Evolutionary conservation across 2,113 vertebrate species (phyloP).

Genomic region (Cynoglossus semilaevis): DNA sequence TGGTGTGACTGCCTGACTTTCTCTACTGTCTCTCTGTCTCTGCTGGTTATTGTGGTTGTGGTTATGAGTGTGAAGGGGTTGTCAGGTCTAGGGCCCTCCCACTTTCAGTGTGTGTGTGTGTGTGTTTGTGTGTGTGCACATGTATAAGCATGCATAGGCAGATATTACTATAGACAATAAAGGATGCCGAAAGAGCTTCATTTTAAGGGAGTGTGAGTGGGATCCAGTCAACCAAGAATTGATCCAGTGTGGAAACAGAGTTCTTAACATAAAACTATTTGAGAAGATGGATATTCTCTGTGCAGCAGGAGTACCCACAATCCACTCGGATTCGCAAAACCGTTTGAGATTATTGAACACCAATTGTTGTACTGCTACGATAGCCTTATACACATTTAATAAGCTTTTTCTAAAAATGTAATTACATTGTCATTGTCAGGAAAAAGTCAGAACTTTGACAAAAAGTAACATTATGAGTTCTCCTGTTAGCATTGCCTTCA

Average conservation of each 20-base stretch:
- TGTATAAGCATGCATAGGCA: not conserved
- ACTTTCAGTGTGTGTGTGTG: slow-evolving; percentile 35
- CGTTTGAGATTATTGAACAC: not conserved
- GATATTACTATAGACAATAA: too few relatives aligned
- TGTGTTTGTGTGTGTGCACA: not conserved
- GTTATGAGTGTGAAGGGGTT: slow-evolving; percentile 24
- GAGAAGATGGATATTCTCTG: too few relatives aligned
- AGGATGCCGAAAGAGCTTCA: too few relatives aligned
- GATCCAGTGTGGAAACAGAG: too few relatives aligned
- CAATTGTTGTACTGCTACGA: not conserved
- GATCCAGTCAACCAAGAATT: too few relatives aligned
- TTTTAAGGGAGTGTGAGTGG: too few relatives aligned
- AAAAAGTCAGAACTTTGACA: too few relatives aligned
- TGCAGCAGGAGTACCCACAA: not conserved
- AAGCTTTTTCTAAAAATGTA: too few relatives aligned
- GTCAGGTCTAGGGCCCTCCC: slow-evolving; percentile 53
- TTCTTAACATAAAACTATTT: too few relatives aligned
- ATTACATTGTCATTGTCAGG: too few relatives aligned
- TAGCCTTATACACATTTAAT: not conserved
- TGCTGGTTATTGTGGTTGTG: slow-evolving; percentile 61
- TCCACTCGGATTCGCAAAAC: not conserved
- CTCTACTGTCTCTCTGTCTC: slow-evolving; percentile 33
- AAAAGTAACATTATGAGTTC: too few relatives aligned
- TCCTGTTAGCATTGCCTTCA: slow-evolving; percentile 4
- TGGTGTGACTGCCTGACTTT: slow-evolving; percentile 26